Base-by-base conservation (phyloP, 2,888 invertebrate species). In the Ganaspis brasiliensis region DNA sequence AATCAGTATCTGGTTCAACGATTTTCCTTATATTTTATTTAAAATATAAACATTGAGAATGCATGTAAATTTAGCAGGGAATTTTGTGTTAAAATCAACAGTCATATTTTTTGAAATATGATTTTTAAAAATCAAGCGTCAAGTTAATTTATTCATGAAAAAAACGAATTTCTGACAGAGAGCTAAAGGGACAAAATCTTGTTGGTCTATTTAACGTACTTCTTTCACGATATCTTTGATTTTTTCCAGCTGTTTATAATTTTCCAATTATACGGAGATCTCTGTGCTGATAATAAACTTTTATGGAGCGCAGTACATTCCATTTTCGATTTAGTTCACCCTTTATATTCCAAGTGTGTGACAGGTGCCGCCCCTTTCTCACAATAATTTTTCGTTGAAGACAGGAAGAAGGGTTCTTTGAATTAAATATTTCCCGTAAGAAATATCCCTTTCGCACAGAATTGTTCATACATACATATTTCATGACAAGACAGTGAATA, bases 321-420 rank as follows among this genome's bases (percentile, higher is more conserved):
- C 16, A 35, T 35, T 61, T 61, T 37, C 4, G 19, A 19, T 63
- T 63, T 1, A 1, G 55, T 67, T 79, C 87, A 87, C 84, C 85
- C 82, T 79, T 73, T 87, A 81, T 1, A 75, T 75, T 45, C 16
- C 72, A 83, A 84, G 84, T 81, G 84, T 76, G 81, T 71, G 79
- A 83, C 87, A 87, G 87, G 87, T 87, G 87, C 87, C 87, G 87
- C 87, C 87, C 79, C 85, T 86, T 87, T 87, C 85, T 86, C 86
- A 45, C 40, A 63, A 45, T 63, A 63, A 5, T 40, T 63, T 63
- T 21, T 40, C 14, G n/a, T 63, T 63, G 40, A 14, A 21, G 63
- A 63, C 40, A 63, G 63, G 63, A 63, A 63, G 40, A 63, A 45
- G 40, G 63, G 40, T 63, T 40, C 63, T 63, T 21, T 63, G 21